Evolutionary conservation across 1,140 invertebrate species (phyloP).

Genomic region (Whitmania pigra): DNA sequence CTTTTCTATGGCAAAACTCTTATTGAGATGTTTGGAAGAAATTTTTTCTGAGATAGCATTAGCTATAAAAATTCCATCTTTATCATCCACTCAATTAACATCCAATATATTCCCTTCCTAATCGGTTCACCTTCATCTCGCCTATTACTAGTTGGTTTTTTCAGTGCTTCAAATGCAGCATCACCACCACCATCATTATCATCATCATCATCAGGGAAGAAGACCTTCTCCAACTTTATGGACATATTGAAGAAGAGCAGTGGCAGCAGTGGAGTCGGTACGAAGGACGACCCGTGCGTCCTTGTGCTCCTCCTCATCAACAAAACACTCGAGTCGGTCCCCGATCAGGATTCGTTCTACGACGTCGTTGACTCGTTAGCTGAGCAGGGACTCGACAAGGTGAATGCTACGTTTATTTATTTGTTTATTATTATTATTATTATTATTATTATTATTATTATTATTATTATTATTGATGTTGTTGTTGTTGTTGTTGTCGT

Average conservation of each 20-base stretch:
- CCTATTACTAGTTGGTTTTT: no score
- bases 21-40: no score
- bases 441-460: background rate
- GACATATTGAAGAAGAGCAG: conserved; percentile 83
- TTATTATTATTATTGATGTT: no score
- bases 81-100: no score
- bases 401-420: conserved; percentile 44
- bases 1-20: no score
- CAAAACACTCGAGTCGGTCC: conserved; percentile 74
- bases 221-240: conserved; percentile 56
- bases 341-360: conserved; percentile 94
- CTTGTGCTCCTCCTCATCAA: conserved; percentile 76
- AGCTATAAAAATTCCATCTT: no score
- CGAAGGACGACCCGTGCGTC: conserved; percentile 47
- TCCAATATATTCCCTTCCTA: no score
- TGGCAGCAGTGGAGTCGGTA: conserved; percentile 71
- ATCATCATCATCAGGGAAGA: conserved; percentile 14
- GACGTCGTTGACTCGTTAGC: conserved; percentile 91
- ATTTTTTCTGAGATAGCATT: no score
- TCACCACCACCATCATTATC: conserved; percentile 14
- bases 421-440: background rate
- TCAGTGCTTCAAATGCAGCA: no score
- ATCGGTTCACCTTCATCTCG: no score
- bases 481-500: no score
- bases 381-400: conserved; percentile 81